Percentiles rank a stretch among this genome's conserved stretches.
These are phyloP conservation scores for Pantala flavescens DNA, from an alignment of 1,140 invertebrate species.

Conservation along the genomic window DNA sequence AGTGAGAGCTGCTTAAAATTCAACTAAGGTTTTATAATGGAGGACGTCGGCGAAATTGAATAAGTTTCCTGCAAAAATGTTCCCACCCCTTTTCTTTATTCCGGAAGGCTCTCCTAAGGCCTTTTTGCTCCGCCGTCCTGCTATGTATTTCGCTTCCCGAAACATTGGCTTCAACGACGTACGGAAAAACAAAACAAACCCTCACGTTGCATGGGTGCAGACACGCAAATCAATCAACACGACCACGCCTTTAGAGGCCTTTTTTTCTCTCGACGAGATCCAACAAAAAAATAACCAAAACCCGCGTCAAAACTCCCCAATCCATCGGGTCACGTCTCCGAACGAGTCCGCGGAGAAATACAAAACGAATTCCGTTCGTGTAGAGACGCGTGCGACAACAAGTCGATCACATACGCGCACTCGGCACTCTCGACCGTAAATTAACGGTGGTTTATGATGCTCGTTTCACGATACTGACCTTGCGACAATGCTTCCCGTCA, in stretches of 20 bases:
- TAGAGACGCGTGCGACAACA: not conserved
- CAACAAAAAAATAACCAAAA: too few species aligned
- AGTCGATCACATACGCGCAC: not conserved
- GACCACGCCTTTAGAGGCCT: too few species aligned
- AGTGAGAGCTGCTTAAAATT: constrained; percentile 7
- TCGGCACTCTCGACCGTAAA: not conserved
- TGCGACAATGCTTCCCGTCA: not conserved
- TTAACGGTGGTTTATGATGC: constrained; percentile 9
- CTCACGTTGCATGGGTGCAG: too few species aligned
- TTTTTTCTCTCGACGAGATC: too few species aligned
- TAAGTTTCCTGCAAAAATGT: not conserved
- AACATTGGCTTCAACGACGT: too few species aligned
- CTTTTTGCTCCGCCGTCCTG: not conserved
- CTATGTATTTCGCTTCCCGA: too few species aligned
- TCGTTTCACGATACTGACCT: not conserved
- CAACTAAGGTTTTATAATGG: not conserved
- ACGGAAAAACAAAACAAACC: too few species aligned
- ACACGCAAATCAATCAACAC: too few species aligned
- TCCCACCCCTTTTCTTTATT: not conserved
- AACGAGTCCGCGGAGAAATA: too few species aligned
- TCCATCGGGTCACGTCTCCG: too few species aligned
- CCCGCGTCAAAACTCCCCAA: too few species aligned
- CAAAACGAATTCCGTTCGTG: not conserved
- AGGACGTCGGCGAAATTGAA: not conserved
- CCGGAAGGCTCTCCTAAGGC: not conserved